These are phyloP conservation scores for Denticeps clupeoides DNA, from an alignment of 2,797 vertebrate species.

Conservation along the genomic window DNA sequence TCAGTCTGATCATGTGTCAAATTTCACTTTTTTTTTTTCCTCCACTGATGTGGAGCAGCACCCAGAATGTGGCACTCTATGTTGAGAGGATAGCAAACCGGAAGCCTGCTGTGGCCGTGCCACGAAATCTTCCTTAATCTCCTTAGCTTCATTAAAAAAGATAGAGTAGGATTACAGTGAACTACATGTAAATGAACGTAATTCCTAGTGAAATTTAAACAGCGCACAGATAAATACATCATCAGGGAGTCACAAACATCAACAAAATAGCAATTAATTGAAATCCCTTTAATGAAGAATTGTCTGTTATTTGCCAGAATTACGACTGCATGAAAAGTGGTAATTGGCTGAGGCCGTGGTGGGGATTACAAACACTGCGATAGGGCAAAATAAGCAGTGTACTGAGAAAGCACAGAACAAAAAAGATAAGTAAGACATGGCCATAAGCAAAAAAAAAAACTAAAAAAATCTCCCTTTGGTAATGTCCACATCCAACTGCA, in stretches of 20 bases:
- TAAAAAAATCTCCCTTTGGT: slow-evolving; percentile 23
- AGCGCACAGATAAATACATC: slow-evolving; percentile 50
- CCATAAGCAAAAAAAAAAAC: slow-evolving; percentile 14
- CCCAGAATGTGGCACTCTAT: slow-evolving; percentile 21
- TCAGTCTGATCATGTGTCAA: too few relatives aligned
- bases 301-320: slow-evolving; percentile 42
- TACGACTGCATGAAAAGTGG: slow-evolving; percentile 32
- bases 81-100: slow-evolving; percentile 20
- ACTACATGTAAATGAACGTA: slow-evolving; percentile 51
- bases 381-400: not conserved
- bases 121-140: slow-evolving; percentile 46
- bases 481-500: slow-evolving; percentile 37
- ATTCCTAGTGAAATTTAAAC: slow-evolving; percentile 53
- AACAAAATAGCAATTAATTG: slow-evolving; percentile 57
- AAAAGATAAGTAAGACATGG: too few relatives aligned
- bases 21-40: slow-evolving; percentile 9
- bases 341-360: slow-evolving; percentile 36
- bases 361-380: slow-evolving; percentile 22
- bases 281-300: slow-evolving; percentile 43
- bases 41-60: slow-evolving; percentile 22
- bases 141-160: slow-evolving; percentile 56
- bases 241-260: slow-evolving; percentile 53
- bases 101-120: slow-evolving; percentile 8
- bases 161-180: slow-evolving; percentile 49
- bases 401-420: not conserved